Percentiles rank a stretch among this genome's conserved stretches.
Conservation (phyloP, 2,113 vertebrate species). For the Parotia lawesii region DNA sequence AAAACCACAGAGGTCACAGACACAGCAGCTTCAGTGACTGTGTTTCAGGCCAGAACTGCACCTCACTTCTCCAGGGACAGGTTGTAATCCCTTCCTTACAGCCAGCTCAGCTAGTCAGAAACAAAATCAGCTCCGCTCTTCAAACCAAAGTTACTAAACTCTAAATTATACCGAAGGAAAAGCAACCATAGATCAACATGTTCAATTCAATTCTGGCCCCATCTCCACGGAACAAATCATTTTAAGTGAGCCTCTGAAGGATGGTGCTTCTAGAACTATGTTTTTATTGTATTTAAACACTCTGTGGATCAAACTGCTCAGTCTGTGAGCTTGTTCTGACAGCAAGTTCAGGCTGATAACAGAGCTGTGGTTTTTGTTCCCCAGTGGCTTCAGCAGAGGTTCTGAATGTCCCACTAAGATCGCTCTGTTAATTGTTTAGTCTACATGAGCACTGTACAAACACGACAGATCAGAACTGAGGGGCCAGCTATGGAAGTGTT, state of each 20-base stretch:
- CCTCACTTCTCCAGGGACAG: background rate
- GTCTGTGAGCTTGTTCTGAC: background rate
- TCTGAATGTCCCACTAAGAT: background rate
- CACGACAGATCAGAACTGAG: background rate
- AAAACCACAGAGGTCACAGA: background rate
- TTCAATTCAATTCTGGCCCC: background rate
- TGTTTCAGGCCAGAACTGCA: background rate
- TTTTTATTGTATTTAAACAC: background rate
- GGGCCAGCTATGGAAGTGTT: background rate
- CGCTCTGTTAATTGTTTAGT: background rate
- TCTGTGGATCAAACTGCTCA: background rate
- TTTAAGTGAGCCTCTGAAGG: background rate
- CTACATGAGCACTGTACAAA: background rate
- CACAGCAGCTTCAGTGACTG: background rate
- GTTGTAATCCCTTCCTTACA: background rate
- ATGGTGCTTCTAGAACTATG: background rate
- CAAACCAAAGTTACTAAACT: background rate
- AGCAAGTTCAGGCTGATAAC: background rate
- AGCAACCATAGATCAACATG: background rate
- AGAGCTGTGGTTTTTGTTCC: background rate
- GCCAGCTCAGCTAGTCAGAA: background rate
- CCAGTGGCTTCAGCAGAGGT: background rate
- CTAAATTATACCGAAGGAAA: background rate
- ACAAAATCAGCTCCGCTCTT: background rate
- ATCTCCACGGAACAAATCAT: rapidly evolving